Evolutionary conservation across 2,113 vertebrate genomes (phyloP), one percentile per base, ranked within the genome.

Genomic region (Rhabdomys dilectus): DNA sequence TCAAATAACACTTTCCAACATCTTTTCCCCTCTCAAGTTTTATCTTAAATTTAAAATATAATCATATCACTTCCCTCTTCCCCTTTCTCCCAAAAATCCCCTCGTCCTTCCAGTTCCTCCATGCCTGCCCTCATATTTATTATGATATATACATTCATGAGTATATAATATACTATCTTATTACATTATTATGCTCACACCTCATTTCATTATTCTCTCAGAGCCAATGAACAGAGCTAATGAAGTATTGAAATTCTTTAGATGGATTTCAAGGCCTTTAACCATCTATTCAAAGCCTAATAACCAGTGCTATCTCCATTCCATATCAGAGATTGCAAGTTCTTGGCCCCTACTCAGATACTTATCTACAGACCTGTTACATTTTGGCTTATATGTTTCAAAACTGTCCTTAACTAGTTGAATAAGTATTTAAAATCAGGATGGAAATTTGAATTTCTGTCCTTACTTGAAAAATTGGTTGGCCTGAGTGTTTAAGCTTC

Each of bases 361-460:
- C 3, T 58, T 72, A 62, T 81, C 22, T 42, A 58, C 17, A 92
- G 85, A 72, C 48, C n/a, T 7, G 42, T 78, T 91, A 95, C 1
- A 15, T n/a, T 91, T 90, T 34, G 36, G 58, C 29, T 78, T 91
- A 0, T 82, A 24, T 97, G 45, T 93, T 89, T 88, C 80, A 72
- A 70, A 95, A 80, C 78, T 51, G 9, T 72, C 94, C 89, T 89
- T 94, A 72, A 91, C 88, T 87, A 66, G 51, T 87, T 87, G 22
- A 53, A 48, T 91, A 82, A 87, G 82, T 77, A 24, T 78, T 95
- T 90, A 70, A 96, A 88, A 45, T 94, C 36, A 64, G 64, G 84
- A n/a, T 95, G 39, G 95, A 91, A 88, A 88, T 92, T 68, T 56
- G 53, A 29, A 70, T 91, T 92, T 94, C 77, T 89, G 3, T 94